These are phyloP conservation scores for Lamprologus callipterus DNA, from an alignment of 2,113 vertebrate species.

Conservation along the genomic window DNA sequence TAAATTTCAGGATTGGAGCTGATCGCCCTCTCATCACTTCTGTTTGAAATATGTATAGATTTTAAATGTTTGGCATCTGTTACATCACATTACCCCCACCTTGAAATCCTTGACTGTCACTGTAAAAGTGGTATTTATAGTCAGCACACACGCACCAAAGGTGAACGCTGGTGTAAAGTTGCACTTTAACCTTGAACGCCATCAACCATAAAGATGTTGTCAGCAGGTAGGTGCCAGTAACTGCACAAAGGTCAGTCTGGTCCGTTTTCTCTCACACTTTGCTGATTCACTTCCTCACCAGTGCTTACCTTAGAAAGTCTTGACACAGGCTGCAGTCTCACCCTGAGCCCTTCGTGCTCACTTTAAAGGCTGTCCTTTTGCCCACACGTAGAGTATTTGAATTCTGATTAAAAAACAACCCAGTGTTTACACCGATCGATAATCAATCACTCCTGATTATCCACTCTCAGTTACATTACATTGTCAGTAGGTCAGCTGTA, in stretches of 20 bases:
- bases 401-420: accelerated
- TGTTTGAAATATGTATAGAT: neutral
- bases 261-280: neutral
- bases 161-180: neutral
- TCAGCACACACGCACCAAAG: neutral
- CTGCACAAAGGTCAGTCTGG: neutral
- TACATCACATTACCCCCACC: neutral
- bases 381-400: neutral
- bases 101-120: neutral
- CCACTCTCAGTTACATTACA: neutral
- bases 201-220: neutral
- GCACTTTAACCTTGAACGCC: neutral
- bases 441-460: neutral
- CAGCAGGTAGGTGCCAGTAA: neutral
- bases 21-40: neutral
- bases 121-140: neutral
- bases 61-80: neutral
- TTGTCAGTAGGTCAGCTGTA: neutral
- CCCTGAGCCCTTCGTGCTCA: neutral
- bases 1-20: neutral
- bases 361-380: neutral
- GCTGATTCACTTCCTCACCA: neutral
- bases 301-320: neutral
- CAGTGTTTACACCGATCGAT: accelerated
- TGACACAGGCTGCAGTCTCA: neutral